Conservation (phyloP, 1,140 invertebrate species). For the Ostrea denselamellosa region DNA sequence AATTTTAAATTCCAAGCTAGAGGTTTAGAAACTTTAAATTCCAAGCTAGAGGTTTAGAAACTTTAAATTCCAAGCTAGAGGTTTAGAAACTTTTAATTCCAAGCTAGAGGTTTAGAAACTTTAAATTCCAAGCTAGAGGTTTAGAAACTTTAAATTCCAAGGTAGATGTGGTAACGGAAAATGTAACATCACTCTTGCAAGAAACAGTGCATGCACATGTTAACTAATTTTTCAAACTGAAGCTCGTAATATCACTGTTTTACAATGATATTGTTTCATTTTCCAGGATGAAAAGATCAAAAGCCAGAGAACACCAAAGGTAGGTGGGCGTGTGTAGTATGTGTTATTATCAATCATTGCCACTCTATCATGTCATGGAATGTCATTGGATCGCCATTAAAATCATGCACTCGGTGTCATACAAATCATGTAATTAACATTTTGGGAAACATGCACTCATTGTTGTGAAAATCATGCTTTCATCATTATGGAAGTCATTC, state of each 20-base stretch:
- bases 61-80: too few relatives aligned
- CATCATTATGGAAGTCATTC: background rate
- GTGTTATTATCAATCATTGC: background rate
- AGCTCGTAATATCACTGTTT: background rate
- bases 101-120: too few relatives aligned
- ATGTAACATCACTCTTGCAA: too few relatives aligned
- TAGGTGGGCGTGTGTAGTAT: background rate
- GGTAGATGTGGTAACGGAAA: too few relatives aligned
- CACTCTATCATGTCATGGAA: background rate
- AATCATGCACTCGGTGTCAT: background rate
- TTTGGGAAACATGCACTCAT: background rate
- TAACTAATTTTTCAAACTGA: too few relatives aligned
- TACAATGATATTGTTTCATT: background rate
- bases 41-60: too few relatives aligned
- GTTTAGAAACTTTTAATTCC: too few relatives aligned
- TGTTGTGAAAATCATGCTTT: background rate
- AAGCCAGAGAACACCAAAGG: conserved; percentile 44
- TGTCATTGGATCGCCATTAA: background rate
- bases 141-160: too few relatives aligned
- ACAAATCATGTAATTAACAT: background rate
- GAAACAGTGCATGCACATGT: too few relatives aligned
- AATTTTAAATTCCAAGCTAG: too few relatives aligned
- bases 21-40: too few relatives aligned
- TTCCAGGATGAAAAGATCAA: conserved; percentile 51
- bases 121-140: too few relatives aligned